These are phyloP conservation scores for Hippolais icterina DNA, from an alignment of 2,113 vertebrate genomes.

Conservation along the genomic window DNA sequence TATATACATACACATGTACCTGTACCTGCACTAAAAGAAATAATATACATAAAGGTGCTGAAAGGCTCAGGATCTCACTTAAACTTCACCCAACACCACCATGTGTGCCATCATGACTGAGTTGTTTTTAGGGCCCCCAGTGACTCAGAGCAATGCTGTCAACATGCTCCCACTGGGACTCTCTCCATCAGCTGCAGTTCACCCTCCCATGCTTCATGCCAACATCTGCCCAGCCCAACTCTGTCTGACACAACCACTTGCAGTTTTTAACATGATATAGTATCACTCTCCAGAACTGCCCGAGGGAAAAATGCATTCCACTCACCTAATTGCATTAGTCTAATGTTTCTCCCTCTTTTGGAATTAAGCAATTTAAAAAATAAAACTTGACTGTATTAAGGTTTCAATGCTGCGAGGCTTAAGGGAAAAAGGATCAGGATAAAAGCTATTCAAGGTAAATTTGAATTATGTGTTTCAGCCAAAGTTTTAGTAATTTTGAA, in stretches of 20 bases:
- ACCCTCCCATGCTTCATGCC: neutral
- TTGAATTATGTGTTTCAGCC: neutral
- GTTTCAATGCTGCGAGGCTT: neutral
- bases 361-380: neutral
- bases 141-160: neutral
- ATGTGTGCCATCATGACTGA: accelerated
- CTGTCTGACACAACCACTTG: neutral
- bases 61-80: neutral
- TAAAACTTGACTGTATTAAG: neutral
- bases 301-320: slow-evolving; percentile 9
- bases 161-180: neutral
- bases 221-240: neutral
- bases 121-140: neutral
- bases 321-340: slow-evolving; percentile 26
- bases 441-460: neutral
- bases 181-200: neutral
- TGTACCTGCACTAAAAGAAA: neutral
- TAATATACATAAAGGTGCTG: neutral
- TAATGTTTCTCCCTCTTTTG: neutral
- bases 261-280: neutral
- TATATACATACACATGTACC: accelerated
- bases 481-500: neutral
- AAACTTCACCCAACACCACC: neutral
- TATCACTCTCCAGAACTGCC: slow-evolving; percentile 30
- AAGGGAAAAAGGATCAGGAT: neutral